Evolutionary conservation across 1,140 invertebrate species (phyloP).

Genomic region (Diorhabda carinulata): DNA sequence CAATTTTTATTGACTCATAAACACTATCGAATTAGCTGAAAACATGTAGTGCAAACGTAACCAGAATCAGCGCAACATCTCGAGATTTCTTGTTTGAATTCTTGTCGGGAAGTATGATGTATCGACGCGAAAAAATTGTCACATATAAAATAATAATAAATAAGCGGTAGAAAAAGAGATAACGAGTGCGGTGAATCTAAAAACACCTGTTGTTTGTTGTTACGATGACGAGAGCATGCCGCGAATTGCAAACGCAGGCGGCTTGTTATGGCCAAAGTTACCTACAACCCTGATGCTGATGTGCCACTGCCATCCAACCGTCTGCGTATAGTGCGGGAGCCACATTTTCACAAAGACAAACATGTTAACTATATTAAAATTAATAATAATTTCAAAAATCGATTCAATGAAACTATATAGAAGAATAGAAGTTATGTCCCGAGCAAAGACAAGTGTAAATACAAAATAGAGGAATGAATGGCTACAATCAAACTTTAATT

Average conservation of each 20-base stretch:
- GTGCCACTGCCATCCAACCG: not conserved
- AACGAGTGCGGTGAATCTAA: conserved; percentile 38
- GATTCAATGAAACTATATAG: too few species aligned
- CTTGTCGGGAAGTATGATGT: conserved; percentile 25
- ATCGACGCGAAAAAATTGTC: conserved; percentile 34
- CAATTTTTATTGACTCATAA: not conserved
- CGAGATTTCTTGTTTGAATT: not conserved
- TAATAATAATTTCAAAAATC: too few species aligned
- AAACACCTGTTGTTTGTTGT: conserved; percentile 40
- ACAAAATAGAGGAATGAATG: too few species aligned
- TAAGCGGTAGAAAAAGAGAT: conserved; percentile 34
- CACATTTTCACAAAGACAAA: not conserved
- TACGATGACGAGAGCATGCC: conserved; percentile 33
- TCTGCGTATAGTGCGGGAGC: not conserved
- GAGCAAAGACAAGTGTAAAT: too few species aligned
- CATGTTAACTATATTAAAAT: too few species aligned
- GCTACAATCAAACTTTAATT: too few species aligned
- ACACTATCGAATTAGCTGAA: not conserved
- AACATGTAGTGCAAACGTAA: not conserved
- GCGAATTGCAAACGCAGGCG: conserved; percentile 41
- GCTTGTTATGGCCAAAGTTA: conserved; percentile 43
- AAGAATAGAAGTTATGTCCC: too few species aligned
- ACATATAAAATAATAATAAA: conserved; percentile 41
- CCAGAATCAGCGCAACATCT: not conserved
- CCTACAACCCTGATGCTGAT: conserved; percentile 31